A percentile compares a stretch with the other conserved stretches of the same genome.
These are phyloP conservation scores for Haliclystus octoradiatus DNA, from an alignment of 30 jellyfish, hydroid and myxozoan species.

Conservation along the genomic window DNA sequence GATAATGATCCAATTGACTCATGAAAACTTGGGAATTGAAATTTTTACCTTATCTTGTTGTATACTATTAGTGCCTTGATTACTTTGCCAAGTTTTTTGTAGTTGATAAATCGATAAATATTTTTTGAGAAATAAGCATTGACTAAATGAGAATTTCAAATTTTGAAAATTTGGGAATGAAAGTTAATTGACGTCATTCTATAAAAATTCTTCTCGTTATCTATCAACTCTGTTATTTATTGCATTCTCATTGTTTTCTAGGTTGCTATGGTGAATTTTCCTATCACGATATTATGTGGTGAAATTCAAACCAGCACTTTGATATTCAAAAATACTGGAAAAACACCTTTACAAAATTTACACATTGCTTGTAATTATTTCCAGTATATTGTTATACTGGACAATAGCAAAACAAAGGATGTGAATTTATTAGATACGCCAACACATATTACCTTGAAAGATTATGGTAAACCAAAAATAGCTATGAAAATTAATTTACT, in stretches of 20 bases:
- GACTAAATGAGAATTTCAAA: too few relatives aligned
- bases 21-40: too few relatives aligned
- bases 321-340: conserved; percentile 49
- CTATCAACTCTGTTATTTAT: not conserved
- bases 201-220: not conserved
- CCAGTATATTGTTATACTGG: conserved; percentile 40
- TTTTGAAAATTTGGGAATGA: too few relatives aligned
- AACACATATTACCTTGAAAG: too few relatives aligned
- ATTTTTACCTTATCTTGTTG: too few relatives aligned
- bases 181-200: too few relatives aligned
- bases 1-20: too few relatives aligned
- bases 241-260: not conserved
- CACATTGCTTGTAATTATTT: conserved; percentile 59
- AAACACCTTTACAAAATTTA: conserved; percentile 37
- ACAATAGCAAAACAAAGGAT: conserved; percentile 12
- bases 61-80: too few relatives aligned
- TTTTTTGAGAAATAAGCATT: too few relatives aligned
- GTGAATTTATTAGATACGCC: conserved; percentile 18
- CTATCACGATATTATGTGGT: conserved; percentile 82
- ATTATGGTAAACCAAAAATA: too few relatives aligned
- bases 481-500: conserved; percentile 49
- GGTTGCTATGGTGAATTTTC: conserved; percentile 70
- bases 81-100: too few relatives aligned
- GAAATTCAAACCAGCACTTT: conserved; percentile 59
- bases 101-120: too few relatives aligned